phyloP scores from a whole-genome alignment of 2,113 vertebrate genomes.

The Heterochromis multidens region DNA sequence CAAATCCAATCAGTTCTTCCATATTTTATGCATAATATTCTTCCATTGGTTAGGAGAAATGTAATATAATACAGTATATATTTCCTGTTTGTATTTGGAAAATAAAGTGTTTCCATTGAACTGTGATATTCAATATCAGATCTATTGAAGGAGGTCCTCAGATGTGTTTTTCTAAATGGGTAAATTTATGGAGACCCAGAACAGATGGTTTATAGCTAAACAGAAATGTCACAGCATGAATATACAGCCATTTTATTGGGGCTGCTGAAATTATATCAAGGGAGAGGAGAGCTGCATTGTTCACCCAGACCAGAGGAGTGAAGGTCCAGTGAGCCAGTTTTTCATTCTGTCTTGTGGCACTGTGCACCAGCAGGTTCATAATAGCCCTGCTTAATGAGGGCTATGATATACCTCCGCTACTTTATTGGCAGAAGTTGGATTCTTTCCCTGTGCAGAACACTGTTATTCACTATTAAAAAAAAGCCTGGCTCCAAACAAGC shows the following conservation, averaged over 20 bases:
- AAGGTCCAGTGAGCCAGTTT: constrained; percentile 42
- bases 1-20: neutral
- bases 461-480: constrained; percentile 61
- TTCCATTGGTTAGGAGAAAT: neutral
- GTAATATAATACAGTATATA: neutral
- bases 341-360: constrained; percentile 54
- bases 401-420: constrained; percentile 65
- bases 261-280: constrained; percentile 38
- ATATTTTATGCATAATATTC: neutral
- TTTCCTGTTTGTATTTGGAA: neutral
- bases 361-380: constrained; percentile 63
- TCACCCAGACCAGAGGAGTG: constrained; percentile 31
- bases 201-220: constrained; percentile 31
- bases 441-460: constrained; percentile 42
- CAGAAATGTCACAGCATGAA: constrained; percentile 34
- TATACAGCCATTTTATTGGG: constrained; percentile 38
- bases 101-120: neutral
- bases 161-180: neutral
- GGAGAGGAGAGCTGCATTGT: constrained; percentile 35
- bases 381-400: constrained; percentile 69
- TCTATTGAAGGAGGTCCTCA: neutral
- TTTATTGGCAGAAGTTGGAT: constrained; percentile 62
- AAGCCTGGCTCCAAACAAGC: constrained; percentile 29
- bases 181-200: neutral
- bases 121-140: neutral